Percentiles rank a stretch among this genome's conserved stretches.
phyloP scores from a whole-genome alignment of 2,113 vertebrate genomes.

The Parus major region DNA sequence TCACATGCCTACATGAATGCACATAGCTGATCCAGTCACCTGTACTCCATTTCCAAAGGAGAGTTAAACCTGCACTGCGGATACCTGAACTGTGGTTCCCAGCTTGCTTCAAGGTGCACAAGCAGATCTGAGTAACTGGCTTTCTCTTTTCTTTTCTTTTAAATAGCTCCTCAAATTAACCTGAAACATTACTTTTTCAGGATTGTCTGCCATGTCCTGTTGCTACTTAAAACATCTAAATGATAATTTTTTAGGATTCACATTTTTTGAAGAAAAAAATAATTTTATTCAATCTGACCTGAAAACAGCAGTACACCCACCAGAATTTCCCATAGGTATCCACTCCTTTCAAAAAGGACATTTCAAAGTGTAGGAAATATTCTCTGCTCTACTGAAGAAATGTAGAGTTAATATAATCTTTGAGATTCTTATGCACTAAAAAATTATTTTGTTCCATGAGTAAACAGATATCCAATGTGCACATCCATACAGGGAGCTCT shows the following conservation, averaged over 20 bases:
- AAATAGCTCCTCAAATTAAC: background rate
- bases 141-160: background rate
- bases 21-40: background rate
- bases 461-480: background rate
- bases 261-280: background rate
- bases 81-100: background rate
- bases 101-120: background rate
- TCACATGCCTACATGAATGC: background rate
- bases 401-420: background rate
- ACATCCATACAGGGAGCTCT: slow-evolving; percentile 37
- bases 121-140: background rate
- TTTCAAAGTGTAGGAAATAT: background rate
- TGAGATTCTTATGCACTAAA: background rate
- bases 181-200: background rate
- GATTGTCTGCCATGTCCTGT: background rate
- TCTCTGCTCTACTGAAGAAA: background rate
- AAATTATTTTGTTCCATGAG: background rate
- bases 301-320: background rate
- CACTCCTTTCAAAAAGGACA: background rate
- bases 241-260: background rate
- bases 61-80: background rate
- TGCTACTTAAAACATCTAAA: background rate
- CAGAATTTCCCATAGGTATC: background rate
- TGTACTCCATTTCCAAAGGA: background rate
- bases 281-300: background rate